phyloP scores from a whole-genome alignment of 2,797 vertebrate genomes.

The Anguilla obscura region DNA sequence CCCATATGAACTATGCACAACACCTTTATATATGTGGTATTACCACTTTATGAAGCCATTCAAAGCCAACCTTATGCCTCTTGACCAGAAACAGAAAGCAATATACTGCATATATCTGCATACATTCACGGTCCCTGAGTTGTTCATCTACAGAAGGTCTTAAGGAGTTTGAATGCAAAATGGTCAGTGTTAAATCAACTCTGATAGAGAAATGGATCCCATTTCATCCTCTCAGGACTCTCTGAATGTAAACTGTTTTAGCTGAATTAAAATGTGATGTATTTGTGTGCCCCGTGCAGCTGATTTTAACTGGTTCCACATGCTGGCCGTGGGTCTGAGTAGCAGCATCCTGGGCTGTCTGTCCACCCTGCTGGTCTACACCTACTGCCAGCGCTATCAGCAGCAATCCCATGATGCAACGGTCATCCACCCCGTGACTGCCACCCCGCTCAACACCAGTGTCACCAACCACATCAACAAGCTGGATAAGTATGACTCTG shows the following conservation, averaged over 20 bases:
- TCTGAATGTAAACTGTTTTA: background rate
- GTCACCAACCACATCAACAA: conserved; percentile 93
- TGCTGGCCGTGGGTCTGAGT: conserved; percentile 93
- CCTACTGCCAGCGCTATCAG: conserved; percentile 85
- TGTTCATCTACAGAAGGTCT: background rate
- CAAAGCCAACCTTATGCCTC: background rate
- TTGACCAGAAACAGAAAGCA: background rate
- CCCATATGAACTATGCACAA: background rate
- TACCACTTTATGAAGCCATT: background rate
- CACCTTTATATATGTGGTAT: background rate
- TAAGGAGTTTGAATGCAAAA: background rate
- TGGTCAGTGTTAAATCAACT: background rate
- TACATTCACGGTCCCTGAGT: background rate
- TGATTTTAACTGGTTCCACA: conserved; percentile 98
- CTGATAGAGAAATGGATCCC: background rate
- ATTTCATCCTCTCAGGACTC: background rate
- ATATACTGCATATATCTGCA: background rate
- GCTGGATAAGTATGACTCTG: conserved; percentile 90
- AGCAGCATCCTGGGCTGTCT: conserved; percentile 95
- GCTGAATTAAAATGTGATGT: background rate
- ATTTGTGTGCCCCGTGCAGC: background rate
- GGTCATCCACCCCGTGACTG: conserved; percentile 89
- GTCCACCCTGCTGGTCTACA: conserved; percentile 84
- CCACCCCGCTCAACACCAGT: conserved; percentile 90
- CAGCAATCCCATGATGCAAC: conserved; percentile 85